These are phyloP conservation scores for Pseudochaenichthys georgianus DNA, from an alignment of 2,797 vertebrate species.

Conservation along the genomic window DNA sequence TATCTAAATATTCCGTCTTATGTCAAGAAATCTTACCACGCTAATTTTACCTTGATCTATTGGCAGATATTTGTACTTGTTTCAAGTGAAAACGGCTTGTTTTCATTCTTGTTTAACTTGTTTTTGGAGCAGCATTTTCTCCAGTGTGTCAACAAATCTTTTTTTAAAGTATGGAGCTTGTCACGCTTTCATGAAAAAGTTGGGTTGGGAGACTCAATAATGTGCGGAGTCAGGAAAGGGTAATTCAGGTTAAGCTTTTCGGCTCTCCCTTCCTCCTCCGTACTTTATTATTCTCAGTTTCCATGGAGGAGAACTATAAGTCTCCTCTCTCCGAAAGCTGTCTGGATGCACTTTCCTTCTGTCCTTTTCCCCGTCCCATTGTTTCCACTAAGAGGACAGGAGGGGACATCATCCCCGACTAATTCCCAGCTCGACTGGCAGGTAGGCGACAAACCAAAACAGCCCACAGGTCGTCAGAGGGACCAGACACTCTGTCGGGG, in stretches of 20 bases:
- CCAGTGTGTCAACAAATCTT: background rate
- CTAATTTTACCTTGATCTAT: no score
- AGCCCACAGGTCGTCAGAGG: conserved; percentile 30
- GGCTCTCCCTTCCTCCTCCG: conserved; percentile 25
- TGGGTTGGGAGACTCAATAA: conserved; percentile 39
- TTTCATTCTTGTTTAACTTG: no score
- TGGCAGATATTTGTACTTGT: no score
- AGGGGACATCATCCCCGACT: conserved; percentile 44
- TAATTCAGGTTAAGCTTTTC: conserved; percentile 62
- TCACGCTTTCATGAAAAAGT: conserved; percentile 21
- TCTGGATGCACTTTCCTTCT: conserved; percentile 42
- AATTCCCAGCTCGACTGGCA: conserved; percentile 32
- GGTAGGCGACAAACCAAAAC: conserved; percentile 56
- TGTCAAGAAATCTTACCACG: no score
- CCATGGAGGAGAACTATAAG: conserved; percentile 71
- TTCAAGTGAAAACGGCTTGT: no score
- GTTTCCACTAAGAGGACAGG: conserved; percentile 51
- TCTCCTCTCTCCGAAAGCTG: conserved; percentile 24
- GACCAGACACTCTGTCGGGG: conserved; percentile 52
- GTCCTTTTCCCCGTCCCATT: conserved; percentile 40
- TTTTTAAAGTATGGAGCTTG: background rate
- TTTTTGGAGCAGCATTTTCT: no score
- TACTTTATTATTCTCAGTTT: conserved; percentile 72
- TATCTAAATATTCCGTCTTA: no score
- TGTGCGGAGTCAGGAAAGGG: conserved; percentile 37